Conservation (phyloP, 2,113 vertebrate genomes). For the Lepus americanus region DNA sequence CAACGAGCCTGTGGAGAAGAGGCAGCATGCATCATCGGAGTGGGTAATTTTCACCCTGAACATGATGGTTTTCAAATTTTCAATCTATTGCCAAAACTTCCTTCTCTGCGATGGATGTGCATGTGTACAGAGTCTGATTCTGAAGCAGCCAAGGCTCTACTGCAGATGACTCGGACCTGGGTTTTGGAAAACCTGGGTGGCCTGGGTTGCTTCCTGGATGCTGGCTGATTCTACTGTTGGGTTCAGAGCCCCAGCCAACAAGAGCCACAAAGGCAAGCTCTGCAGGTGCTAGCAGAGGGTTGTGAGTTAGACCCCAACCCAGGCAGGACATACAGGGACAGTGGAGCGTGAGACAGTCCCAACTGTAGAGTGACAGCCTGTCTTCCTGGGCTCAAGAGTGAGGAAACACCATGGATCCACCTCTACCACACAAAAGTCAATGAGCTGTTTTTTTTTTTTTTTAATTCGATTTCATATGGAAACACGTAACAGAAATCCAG, state of each 20-base stretch:
- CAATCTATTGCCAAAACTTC: conserved; percentile 23
- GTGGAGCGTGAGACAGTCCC: not conserved
- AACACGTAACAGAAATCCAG: conserved; percentile 34
- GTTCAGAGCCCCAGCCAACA: not conserved
- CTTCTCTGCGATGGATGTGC: not conserved
- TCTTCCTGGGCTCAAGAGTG: conserved; percentile 1
- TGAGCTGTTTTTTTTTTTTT: not conserved
- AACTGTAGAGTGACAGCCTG: not conserved
- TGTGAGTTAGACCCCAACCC: not conserved
- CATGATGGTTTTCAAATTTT: not conserved
- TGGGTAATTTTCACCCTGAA: conserved; percentile 44
- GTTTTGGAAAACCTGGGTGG: not conserved
- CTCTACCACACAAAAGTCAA: conserved; percentile 52
- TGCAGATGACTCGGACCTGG: not conserved
- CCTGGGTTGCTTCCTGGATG: not conserved
- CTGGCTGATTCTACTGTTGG: not conserved
- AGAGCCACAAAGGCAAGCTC: not conserved
- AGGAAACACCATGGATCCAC: not conserved
- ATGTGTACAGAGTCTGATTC: not conserved
- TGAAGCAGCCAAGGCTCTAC: not conserved
- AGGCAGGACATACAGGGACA: not conserved
- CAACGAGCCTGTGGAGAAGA: not conserved
- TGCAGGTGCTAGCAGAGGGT: not conserved
- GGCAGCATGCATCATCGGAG: not conserved
- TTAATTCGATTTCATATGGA: conserved; percentile 36